These are phyloP conservation scores for Nyctalus aviator DNA, from an alignment of 2,797 vertebrate species.

Conservation along the genomic window DNA sequence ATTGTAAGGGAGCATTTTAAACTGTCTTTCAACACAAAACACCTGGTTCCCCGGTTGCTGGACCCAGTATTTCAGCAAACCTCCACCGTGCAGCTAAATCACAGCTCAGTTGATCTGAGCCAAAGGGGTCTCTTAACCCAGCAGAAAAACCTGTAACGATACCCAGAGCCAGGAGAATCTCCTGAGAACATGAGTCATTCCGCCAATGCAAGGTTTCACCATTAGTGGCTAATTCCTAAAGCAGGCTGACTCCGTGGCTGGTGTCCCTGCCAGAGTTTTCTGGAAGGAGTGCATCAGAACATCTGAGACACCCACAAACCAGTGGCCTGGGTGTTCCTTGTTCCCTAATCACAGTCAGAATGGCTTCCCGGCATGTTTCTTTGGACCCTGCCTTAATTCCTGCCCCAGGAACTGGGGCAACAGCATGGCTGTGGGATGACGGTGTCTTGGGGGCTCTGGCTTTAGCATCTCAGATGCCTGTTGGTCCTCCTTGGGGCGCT, in stretches of 20 bases:
- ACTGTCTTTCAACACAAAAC: neutral
- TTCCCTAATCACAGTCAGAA: neutral
- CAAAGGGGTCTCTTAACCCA: neutral
- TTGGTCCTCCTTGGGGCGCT: neutral
- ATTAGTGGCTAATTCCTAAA: conserved; percentile 13
- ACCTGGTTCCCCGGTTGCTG: neutral
- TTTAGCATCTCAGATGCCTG: neutral
- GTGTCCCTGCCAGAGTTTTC: neutral
- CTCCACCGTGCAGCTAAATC: neutral
- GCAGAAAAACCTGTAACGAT: conserved; percentile 39
- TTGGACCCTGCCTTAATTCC: neutral
- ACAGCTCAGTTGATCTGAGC: neutral
- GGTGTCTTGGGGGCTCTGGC: neutral
- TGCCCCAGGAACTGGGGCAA: neutral
- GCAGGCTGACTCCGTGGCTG: neutral
- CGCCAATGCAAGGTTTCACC: neutral
- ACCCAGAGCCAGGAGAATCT: neutral
- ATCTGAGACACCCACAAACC: neutral
- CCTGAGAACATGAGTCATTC: neutral
- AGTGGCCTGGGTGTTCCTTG: neutral
- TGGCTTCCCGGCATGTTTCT: neutral
- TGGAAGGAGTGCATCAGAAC: neutral
- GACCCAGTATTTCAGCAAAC: conserved; percentile 9
- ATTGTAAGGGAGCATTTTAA: neutral
- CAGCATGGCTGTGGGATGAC: neutral